Base-by-base conservation (phyloP, 2,888 invertebrate species). In the Salpingus planirostris region DNA sequence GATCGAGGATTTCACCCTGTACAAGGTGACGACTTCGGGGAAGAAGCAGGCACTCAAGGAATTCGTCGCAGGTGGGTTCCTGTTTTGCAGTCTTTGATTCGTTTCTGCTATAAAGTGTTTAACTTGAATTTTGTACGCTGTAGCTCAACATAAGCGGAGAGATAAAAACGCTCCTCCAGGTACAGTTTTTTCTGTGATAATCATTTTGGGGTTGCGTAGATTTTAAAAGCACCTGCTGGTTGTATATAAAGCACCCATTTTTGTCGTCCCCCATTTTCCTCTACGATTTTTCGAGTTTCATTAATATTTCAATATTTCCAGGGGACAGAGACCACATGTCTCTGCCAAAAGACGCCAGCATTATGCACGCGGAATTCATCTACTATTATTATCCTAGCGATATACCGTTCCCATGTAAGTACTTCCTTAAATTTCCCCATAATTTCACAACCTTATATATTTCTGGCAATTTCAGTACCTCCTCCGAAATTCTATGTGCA, bases 381-480 rank as follows among this genome's bases (percentile, higher is more conserved):
- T 89, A 90, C 60, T 97, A 91, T 65, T 97, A 96, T 60, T 95
- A 95, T 59, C 93, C 95, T 0, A 89, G 87, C 24, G 89, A 90
- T 55, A 76, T 82, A 34, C 80, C 82, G 51, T 90, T 89, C 68
- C 90, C 91, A 54, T 69, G 90, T 90, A 70, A 73, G 76, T 68
- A 34, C 15, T 35, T 36, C 21, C 38, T 37, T n/a, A n/a, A n/a
- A n/a, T n/a, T n/a, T n/a, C n/a, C n/a, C n/a, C n/a, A n/a, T n/a
- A n/a, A n/a, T n/a, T n/a, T n/a, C n/a, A n/a, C n/a, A n/a, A n/a
- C n/a, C n/a, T n/a, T n/a, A n/a, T n/a, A n/a, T n/a, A n/a, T n/a
- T n/a, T n/a, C n/a, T n/a, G n/a, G 32, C 28, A 35, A 24, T 70
- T 73, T 38, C 69, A 95, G 95, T 96, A 45, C 97, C 97, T 21